A percentile compares a stretch with the other conserved stretches of the same genome.
phyloP scores from a whole-genome alignment of 2,797 vertebrate genomes.

The Spinus pinus region DNA sequence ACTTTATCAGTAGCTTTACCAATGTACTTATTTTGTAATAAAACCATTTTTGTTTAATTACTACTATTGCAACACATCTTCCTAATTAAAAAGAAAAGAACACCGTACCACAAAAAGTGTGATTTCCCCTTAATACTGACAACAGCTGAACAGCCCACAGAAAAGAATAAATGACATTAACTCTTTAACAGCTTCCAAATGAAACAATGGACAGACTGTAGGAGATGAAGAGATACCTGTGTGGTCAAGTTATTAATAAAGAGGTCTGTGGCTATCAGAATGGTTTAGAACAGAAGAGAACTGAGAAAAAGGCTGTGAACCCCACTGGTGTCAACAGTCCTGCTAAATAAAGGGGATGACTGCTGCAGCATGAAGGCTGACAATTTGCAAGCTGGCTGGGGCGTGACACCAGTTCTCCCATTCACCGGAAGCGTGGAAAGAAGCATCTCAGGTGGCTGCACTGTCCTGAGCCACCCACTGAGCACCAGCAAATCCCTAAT shows the following conservation, averaged over 20 bases:
- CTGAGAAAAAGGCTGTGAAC: neutral
- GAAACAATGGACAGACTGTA: neutral
- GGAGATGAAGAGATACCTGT: neutral
- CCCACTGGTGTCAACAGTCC: neutral
- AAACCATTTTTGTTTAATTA: neutral
- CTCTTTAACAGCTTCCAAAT: neutral
- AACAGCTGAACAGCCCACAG: neutral
- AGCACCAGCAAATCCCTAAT: neutral
- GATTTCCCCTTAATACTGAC: neutral
- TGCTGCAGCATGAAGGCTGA: neutral
- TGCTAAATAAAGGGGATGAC: neutral
- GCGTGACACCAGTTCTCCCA: neutral
- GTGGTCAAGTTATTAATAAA: neutral
- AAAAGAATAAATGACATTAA: neutral
- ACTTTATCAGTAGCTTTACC: neutral
- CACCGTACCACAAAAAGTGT: neutral
- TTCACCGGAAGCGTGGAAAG: rapidly evolving
- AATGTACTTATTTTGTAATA: neutral
- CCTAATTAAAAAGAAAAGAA: neutral
- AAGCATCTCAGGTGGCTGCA: neutral
- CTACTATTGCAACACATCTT: neutral
- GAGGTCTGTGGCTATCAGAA: neutral
- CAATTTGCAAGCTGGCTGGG: rapidly evolving
- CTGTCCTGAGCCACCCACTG: neutral
- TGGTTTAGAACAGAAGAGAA: neutral